Evolutionary conservation across 2,888 invertebrate genomes (phyloP), one percentile per base, ranked within the genome.

Genomic region (Catocala fraxini): DNA sequence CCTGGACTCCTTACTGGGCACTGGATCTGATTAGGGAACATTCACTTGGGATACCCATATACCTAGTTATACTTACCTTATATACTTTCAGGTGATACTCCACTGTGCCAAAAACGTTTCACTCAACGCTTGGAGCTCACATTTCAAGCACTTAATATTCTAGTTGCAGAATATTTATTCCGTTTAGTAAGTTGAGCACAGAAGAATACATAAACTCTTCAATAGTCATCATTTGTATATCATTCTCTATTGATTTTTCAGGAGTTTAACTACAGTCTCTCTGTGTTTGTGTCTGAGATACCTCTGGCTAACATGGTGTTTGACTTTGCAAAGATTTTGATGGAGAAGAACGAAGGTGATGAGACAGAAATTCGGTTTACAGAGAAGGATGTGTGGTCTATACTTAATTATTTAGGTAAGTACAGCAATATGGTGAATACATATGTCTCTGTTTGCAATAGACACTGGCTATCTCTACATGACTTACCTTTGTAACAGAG

Each of bases 251-350:
- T 25, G 25, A 25, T 25, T 60, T 86, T 84, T 55, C 87, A 95
- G 91, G 91, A 95, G 39, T 95, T 95, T 75, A 94, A 89, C 70
- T 96, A 95, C 78, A 93, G 95, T 5, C 82, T 96, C 2, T 96
- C 96, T 1, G 95, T 96, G 51, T 96, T 96, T 80, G 88, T 95
- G 51, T 95, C 95, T 4, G 96, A 96, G 86, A 95, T 96, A 57
- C 95, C 95, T 0, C 77, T 95, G 43, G 87, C 92, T 15, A 95
- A 93, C 72, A 94, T 94, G 88, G 87, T 95, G 63, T 95, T 95
- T 73, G 89, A 89, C 11, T 93, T 91, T 67, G 87, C 93, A 4
- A 88, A 86, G 63, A 69, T 77, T 1, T 73, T 94, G 45, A 76
- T 91, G 76, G 66, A 81, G 42, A 75, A 68, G 63, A 68, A 76